Base-by-base conservation (phyloP, 1,140 invertebrate species). In the Tetramorium alpestre region DNA sequence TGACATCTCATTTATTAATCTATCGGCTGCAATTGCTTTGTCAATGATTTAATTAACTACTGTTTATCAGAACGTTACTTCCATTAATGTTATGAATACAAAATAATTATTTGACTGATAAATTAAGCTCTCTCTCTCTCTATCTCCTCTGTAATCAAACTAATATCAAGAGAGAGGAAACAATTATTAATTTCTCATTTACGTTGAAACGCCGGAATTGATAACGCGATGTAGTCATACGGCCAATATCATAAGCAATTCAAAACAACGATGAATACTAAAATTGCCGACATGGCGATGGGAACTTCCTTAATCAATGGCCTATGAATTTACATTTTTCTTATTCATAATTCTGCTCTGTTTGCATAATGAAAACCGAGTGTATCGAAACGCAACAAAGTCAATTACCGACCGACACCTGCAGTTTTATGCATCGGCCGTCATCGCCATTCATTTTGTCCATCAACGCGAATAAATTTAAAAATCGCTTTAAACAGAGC, bases 401-500 rank as follows among this genome's bases (percentile, higher is more conserved):
- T 75, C 80, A 75, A 62, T 84, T 73, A 84, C 28, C 41, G n/a
- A 10, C 38, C 51, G 67, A 82, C 80, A 73, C 54, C 41, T 73
- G 67, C 77, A 81, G 54, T 60, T 84, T 33, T 75, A 75, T 84
- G 54, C 69, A 75, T 58, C 54, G 16, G 51, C 33, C 47, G 8
- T 67, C 60, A 51, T 54, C 28, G 33, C n/a, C 41, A 44, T 75
- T 81, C 54, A 47, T 75, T 75, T 60, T 73, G 41, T 85, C 33
- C 38, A 62, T 65, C 73, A 65, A 22, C 10, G 73, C 62, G 82
- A 78, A 65, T 76, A 60, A 58, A 54, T 58, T 44, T 10, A 72
- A 86, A 88, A 90, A 72, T 82, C 54, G 65, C 78, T 62, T 58
- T 78, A 62, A 89, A 86, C 84, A 85, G 70, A 60, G 69, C 69